A percentile compares a stretch with the other conserved stretches of the same genome.
phyloP scores from a whole-genome alignment of 2,888 invertebrate species.

The Helobdella robusta region DNA sequence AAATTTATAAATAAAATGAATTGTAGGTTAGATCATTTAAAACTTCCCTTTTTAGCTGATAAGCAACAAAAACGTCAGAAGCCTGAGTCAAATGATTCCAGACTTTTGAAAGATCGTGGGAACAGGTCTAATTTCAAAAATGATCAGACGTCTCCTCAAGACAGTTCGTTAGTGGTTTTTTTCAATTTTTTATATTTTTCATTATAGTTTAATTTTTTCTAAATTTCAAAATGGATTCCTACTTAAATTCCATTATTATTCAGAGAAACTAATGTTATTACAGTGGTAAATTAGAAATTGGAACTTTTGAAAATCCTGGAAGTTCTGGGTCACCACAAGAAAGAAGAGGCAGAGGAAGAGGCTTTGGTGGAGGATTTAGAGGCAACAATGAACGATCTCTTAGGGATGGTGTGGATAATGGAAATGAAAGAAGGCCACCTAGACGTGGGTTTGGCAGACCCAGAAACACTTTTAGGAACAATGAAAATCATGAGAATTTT shows the following conservation, averaged over 20 bases:
- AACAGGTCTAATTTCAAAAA: constrained; percentile 4
- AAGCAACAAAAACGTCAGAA: constrained; percentile 9
- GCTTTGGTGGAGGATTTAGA: not conserved
- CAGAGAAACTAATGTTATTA: too few species aligned
- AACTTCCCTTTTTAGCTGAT: too few species aligned
- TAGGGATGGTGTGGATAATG: constrained; percentile 3
- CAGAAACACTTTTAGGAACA: not conserved
- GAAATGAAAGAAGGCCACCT: constrained; percentile 7
- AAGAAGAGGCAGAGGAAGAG: constrained; percentile 12
- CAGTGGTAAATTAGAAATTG: constrained; percentile 12
- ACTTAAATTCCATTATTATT: too few species aligned
- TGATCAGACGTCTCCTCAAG: not conserved
- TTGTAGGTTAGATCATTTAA: too few species aligned
- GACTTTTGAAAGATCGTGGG: constrained; percentile 22
- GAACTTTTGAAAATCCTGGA: constrained; percentile 7
- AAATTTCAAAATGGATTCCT: too few species aligned
- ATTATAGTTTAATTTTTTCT: not conserved
- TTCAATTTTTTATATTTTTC: not conserved
- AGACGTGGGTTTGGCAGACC: constrained; percentile 5
- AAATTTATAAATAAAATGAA: too few species aligned
- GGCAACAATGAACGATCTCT: constrained; percentile 6
- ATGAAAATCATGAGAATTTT: constrained; percentile 21
- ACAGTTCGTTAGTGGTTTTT: not conserved
- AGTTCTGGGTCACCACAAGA: not conserved
- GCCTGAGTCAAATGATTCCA: not conserved